Evolutionary conservation across 2,888 invertebrate genomes (phyloP).

Genomic region (Eucera pruinosa): DNA sequence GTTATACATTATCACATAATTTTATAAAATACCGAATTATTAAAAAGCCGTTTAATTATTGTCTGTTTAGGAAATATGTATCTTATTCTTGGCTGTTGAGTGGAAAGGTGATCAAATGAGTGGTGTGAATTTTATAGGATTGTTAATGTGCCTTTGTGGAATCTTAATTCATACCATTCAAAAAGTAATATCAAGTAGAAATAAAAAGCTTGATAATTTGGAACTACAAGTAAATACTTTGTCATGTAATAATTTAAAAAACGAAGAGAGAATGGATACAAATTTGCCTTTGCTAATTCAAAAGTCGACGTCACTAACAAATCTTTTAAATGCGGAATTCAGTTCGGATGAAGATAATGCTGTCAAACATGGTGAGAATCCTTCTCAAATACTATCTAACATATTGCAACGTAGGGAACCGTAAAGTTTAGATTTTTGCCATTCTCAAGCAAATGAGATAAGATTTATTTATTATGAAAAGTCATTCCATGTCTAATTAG

Average conservation of each 20-base stretch:
- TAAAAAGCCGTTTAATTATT: not conserved
- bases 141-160: slow-evolving; percentile 94
- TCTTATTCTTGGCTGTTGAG: slow-evolving; percentile 94
- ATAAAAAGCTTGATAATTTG: slow-evolving; percentile 73
- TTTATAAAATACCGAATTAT: not conserved
- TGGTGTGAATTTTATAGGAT: slow-evolving; percentile 92
- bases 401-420: slow-evolving; percentile 84
- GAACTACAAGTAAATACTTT: slow-evolving; percentile 79
- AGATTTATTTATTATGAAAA: slow-evolving; percentile 29
- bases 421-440: slow-evolving; percentile 33
- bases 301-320: slow-evolving; percentile 82
- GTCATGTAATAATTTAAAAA: slow-evolving; percentile 70
- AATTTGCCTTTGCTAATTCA: slow-evolving; percentile 80
- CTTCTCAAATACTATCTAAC: slow-evolving; percentile 85
- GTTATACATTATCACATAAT: slow-evolving; percentile 29
- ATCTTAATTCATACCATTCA: slow-evolving; percentile 93
- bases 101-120: slow-evolving; percentile 95
- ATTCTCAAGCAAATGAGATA: slow-evolving; percentile 16
- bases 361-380: slow-evolving; percentile 83
- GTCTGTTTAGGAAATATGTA: slow-evolving; percentile 93
- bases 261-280: slow-evolving; percentile 76
- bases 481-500: slow-evolving; percentile 15
- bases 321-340: slow-evolving; percentile 80
- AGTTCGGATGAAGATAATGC: slow-evolving; percentile 82
- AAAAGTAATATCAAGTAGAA: slow-evolving; percentile 85